Percentiles rank a stretch among this genome's conserved stretches.
Evolutionary conservation across 2,888 invertebrate genomes (phyloP).

Genomic region (Tetanocera ferruginea): DNA sequence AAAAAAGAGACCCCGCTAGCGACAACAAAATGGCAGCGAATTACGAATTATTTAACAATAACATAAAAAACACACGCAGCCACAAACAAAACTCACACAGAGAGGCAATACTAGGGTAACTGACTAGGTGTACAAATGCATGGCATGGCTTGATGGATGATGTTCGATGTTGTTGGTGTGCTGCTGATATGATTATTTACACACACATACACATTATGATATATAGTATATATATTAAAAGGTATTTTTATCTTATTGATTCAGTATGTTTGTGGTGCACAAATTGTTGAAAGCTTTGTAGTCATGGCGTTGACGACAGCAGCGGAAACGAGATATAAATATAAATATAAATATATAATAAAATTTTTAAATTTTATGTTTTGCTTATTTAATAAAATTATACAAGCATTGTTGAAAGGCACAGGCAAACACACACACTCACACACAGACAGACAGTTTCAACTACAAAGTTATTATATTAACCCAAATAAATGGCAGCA

Average conservation of each 20-base stretch:
- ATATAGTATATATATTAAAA: too few relatives aligned
- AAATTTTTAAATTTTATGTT: too few relatives aligned
- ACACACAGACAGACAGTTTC: not conserved
- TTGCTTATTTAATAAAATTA: too few relatives aligned
- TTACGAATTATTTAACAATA: conserved; percentile 23
- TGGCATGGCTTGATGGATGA: not conserved
- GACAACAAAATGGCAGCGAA: conserved; percentile 32
- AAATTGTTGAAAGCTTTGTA: too few relatives aligned
- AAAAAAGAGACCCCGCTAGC: not conserved
- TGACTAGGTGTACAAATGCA: not conserved
- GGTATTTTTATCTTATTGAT: too few relatives aligned
- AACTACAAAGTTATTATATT: not conserved
- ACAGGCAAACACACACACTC: too few relatives aligned
- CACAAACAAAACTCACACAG: not conserved
- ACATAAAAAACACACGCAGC: conserved; percentile 1
- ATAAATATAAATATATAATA: too few relatives aligned
- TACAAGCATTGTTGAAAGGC: too few relatives aligned
- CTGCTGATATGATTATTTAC: not conserved
- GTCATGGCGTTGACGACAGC: too few relatives aligned
- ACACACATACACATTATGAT: too few relatives aligned
- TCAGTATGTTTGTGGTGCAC: too few relatives aligned
- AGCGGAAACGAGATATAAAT: too few relatives aligned
- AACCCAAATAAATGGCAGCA: not conserved
- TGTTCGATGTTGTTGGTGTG: not conserved
- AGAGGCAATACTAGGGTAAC: not conserved